Evolutionary conservation across 37 sponge, comb jelly and placozoan genomes (phyloP), one percentile per base, ranked within the genome.

Genomic region (Cliona cf. orientalis): DNA sequence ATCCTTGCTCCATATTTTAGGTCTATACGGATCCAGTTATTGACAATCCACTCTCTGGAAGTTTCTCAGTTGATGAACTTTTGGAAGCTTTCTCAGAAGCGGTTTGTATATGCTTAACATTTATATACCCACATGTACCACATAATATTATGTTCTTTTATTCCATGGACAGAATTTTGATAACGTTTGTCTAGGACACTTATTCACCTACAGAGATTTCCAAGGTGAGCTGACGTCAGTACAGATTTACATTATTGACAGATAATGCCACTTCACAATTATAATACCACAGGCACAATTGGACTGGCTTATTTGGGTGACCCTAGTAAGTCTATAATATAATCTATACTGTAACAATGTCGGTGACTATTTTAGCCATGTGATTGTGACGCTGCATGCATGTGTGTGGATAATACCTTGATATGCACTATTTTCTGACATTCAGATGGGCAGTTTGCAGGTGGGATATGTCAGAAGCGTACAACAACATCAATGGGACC

Each of bases 241-340:
- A 49, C 14, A 19, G 53, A 19, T 19, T 49, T 49, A 49, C 53
- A 19, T 49, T 14, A 49, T 19, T 49, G 14, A 49, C 31, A 11
- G 4, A 22, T 67, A 4, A 36, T 67, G 17, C 33, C 7, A 4
- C 81, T 75, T 25, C 63, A 79, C 7, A 25, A 29, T 29, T 40
- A 37, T 58, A 2, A 28, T 34, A 22, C 11, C 41, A 32, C 71
- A 77, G 89, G 90, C 3, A 72, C 74, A 14, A 49, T 90, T 56
- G 90, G 90, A 25, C 49, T 90, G 36, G 90, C 90, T 21, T 90
- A 66, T 72, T 62, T 90, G n/a, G 90, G 59, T 64, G 85, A 84
- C 41, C 80, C 85, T 36, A 71, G 90, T 90, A 29, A 67, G 79
- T 71, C n/a, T 26, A 62, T 45, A n/a, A n/a, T n/a, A n/a, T n/a